phyloP scores from a whole-genome alignment of 2,797 vertebrate species.

The Gouania willdenowi region DNA sequence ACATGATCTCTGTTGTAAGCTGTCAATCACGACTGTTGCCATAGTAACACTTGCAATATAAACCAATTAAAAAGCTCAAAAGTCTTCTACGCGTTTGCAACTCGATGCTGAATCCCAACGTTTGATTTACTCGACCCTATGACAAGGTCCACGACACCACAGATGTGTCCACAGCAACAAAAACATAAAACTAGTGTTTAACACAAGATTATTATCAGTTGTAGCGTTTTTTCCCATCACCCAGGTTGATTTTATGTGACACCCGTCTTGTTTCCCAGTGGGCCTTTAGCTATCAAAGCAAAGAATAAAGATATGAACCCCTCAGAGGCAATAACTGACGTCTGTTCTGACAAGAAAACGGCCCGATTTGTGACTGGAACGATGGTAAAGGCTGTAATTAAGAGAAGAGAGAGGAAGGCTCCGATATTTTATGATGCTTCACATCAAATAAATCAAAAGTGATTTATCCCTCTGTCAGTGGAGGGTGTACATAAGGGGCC shows the following conservation, averaged over 20 bases:
- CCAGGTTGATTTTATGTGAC: not conserved
- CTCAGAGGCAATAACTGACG: slow-evolving; percentile 9
- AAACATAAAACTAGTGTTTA: slow-evolving; percentile 1
- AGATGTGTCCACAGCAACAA: not conserved
- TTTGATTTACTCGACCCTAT: not conserved
- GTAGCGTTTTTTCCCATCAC: not conserved
- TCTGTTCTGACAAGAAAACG: slow-evolving; percentile 22
- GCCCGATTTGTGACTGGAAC: slow-evolving; percentile 24
- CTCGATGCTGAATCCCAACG: not conserved
- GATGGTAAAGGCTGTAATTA: slow-evolving; percentile 43
- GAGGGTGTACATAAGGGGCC: slow-evolving; percentile 2
- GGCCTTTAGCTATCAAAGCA: slow-evolving; percentile 6
- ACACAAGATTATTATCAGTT: not conserved
- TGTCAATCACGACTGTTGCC: too few species aligned
- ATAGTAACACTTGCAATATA: too few species aligned
- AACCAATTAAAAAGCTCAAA: too few species aligned
- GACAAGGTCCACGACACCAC: not conserved
- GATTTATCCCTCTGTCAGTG: slow-evolving; percentile 45
- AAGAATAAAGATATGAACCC: slow-evolving; percentile 5
- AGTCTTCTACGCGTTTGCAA: too few species aligned
- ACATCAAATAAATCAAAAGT: slow-evolving; percentile 19
- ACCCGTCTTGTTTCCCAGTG: slow-evolving; percentile 9
- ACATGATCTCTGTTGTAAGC: too few species aligned
- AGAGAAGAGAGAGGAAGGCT: slow-evolving; percentile 15
- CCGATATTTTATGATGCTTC: slow-evolving; percentile 28